Percentiles rank a stretch among this genome's conserved stretches.
Conservation (phyloP, 2,888 invertebrate genomes). For the Sympetrum striolatum region DNA sequence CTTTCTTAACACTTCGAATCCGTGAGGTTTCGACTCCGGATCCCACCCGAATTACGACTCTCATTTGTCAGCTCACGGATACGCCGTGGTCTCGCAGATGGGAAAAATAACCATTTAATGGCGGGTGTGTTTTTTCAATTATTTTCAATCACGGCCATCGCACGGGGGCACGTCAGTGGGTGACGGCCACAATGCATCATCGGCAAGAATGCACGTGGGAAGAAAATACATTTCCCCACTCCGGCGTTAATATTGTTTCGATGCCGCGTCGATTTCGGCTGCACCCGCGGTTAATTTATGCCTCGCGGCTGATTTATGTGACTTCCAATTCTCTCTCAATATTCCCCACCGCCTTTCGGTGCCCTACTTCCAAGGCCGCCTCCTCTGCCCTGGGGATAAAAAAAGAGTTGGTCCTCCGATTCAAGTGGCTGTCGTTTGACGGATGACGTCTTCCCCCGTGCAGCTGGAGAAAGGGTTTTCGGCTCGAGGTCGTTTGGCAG, state of each 20-base stretch:
- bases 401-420: not conserved
- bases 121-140: not conserved
- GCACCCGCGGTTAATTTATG: not conserved
- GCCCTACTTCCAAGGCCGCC: not conserved
- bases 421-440: not conserved
- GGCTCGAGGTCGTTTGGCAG: no score
- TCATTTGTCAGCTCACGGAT: not conserved
- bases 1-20: not conserved
- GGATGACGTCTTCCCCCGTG: not conserved
- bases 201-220: not conserved
- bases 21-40: not conserved
- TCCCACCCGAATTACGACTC: not conserved
- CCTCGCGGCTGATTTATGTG: conserved; percentile 3
- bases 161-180: not conserved
- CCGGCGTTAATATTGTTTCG: not conserved
- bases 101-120: not conserved
- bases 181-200: conserved; percentile 14
- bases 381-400: not conserved
- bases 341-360: not conserved
- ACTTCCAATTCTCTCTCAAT: not conserved
- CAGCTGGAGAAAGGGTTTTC: no score
- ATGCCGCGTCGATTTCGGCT: conserved; percentile 9
- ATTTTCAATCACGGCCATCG: conserved; percentile 9
- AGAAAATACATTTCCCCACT: conserved; percentile 3
- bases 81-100: not conserved